Evolutionary conservation across 2,113 vertebrate genomes (phyloP), one percentile per base, ranked within the genome.

Genomic region (Etheostoma spectabile): DNA sequence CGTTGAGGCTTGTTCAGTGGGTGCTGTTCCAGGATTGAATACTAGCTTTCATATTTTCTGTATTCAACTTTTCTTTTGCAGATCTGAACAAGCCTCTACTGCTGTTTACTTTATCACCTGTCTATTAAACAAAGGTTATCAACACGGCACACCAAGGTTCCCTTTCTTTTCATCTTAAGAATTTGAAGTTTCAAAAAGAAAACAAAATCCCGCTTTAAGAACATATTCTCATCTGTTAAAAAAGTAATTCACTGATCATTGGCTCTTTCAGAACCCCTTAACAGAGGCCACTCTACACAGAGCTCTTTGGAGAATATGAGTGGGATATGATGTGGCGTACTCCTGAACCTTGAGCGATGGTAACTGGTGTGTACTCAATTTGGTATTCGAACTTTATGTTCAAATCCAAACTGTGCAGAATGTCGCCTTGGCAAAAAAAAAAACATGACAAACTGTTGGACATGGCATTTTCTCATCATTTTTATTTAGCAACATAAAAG

Each of bases 391-490:
- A 53, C 59, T 56, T 75, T 83, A 76, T 85, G 74, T 88, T 82
- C 69, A 74, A 85, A 61, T 83, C 80, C 75, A 64, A 85, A 88
- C 82, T 80, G 77, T 85, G 84, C 82, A 88, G 77, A 80, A 88
- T 84, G 91, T 90, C 77, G 86, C 51, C 75, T 62, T 42, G 45
- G 52, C 46, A 57, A 63, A 81, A 76, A 55, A 89, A 92, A 86
- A 92, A 91, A 91, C 80, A 76, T 10, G 60, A 85, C 77, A 87
- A 91, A 92, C 87, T 79, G 82, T 77, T 86, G 62, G 51, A 68
- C 6, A 55, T 82, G 64, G 73, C 21, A 13, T 85, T 73, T 61
- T 18, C 38, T 66, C 72, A 16, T 82, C 6, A 1, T 88, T 93
- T 49, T 92, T 92, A 91, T 91, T 93, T 57, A 49, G 35, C 77